Evolutionary conservation across 2,797 vertebrate genomes (phyloP).

Genomic region (Esox masquinongy): DNA sequence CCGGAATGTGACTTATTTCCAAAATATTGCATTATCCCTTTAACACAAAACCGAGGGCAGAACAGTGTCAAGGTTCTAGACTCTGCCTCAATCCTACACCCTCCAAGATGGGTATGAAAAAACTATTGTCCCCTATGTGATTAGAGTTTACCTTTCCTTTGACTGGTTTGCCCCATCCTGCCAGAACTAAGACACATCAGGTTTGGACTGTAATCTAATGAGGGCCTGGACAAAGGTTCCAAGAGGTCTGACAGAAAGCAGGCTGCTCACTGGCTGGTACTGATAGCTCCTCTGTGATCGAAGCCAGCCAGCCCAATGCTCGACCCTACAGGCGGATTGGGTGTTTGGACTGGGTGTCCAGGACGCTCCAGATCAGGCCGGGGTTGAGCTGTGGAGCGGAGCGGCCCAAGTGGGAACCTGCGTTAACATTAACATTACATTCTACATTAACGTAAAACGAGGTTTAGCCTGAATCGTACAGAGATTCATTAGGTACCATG

Average conservation of each 20-base stretch:
- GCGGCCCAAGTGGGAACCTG: too few relatives aligned
- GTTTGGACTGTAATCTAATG: background rate
- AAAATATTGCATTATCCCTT: too few relatives aligned
- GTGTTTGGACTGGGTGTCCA: background rate
- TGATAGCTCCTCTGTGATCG: constrained; percentile 5
- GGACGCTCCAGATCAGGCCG: background rate
- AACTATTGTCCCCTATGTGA: background rate
- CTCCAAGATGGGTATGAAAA: background rate
- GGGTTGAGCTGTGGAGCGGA: background rate
- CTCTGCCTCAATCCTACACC: background rate
- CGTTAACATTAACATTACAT: background rate
- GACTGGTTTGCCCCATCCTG: background rate
- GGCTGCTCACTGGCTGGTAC: background rate
- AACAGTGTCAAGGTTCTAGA: too few relatives aligned
- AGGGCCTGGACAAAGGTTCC: background rate
- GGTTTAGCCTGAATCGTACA: too few relatives aligned
- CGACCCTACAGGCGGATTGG: background rate
- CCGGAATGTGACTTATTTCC: too few relatives aligned
- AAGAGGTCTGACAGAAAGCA: background rate
- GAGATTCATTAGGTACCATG: too few relatives aligned
- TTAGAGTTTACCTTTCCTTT: background rate
- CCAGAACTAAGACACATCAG: background rate
- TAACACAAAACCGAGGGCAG: too few relatives aligned
- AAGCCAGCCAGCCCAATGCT: constrained; percentile 8
- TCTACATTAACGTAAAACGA: too few relatives aligned